These are phyloP conservation scores for Aurelia sp. DNA, from an alignment of 30 jellyfish, hydroid and myxozoan genomes.

Conservation along the genomic window DNA sequence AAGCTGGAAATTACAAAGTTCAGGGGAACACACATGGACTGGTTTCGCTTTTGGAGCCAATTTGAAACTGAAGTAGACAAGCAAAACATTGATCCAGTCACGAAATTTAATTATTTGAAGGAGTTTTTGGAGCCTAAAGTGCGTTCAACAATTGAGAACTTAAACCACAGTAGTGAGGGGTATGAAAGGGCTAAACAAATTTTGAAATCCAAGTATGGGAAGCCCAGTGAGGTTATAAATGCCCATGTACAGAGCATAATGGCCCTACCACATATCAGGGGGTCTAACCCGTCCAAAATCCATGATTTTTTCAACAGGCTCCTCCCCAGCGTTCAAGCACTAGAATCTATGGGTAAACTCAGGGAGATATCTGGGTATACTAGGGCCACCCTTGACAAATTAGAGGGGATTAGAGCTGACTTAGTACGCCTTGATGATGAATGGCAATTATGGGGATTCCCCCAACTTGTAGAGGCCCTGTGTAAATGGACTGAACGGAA, in stretches of 20 bases:
- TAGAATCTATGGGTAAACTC: conserved; percentile 71
- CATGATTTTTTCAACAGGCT: conserved; percentile 33
- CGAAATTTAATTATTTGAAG: conserved; percentile 38
- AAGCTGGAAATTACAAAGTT: conserved; percentile 16
- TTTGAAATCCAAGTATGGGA: conserved; percentile 51
- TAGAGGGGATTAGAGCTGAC: conserved; percentile 64
- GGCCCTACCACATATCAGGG: conserved; percentile 38
- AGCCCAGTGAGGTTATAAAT: conserved; percentile 46
- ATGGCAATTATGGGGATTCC: conserved; percentile 66
- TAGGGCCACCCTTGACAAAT: conserved; percentile 61
- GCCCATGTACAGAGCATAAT: conserved; percentile 43
- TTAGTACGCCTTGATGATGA: conserved; percentile 56
- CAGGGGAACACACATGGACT: conserved; percentile 37
- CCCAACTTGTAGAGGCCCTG: conserved; percentile 52
- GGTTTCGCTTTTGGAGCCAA: conserved; percentile 58
- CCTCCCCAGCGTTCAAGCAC: conserved; percentile 61
- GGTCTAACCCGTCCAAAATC: conserved; percentile 39
- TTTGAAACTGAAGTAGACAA: conserved; percentile 53
- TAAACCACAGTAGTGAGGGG: no score
- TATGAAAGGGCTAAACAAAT: background rate
- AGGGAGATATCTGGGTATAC: conserved; percentile 48
- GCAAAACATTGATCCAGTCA: conserved; percentile 4
- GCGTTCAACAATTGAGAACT: background rate
- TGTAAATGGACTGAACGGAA: conserved; percentile 61
- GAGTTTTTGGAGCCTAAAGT: conserved; percentile 41